Percentiles rank a stretch among this genome's conserved stretches.
Conservation (phyloP, 2,888 invertebrate genomes). For the Orchesella flavescens region DNA sequence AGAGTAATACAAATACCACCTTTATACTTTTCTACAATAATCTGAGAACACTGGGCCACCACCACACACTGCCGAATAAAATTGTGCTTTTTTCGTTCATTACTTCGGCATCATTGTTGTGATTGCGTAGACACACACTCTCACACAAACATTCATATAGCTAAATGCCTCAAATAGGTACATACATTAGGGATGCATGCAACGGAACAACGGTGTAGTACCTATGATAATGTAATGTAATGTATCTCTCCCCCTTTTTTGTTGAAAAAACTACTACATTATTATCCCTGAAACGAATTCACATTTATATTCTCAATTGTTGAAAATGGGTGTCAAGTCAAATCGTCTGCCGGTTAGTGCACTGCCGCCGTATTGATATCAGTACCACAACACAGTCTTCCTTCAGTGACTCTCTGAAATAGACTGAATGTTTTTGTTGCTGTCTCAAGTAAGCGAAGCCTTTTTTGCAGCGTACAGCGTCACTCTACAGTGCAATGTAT, state of each 20-base stretch:
- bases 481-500: neutral
- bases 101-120: slow-evolving; percentile 16
- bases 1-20: slow-evolving; percentile 12
- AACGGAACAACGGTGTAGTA: slow-evolving; percentile 19
- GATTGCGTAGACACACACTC: neutral
- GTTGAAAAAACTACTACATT: neutral
- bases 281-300: slow-evolving; percentile 26
- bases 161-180: slow-evolving; percentile 31
- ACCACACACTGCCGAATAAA: neutral
- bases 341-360: slow-evolving; percentile 30
- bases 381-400: slow-evolving; percentile 43
- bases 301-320: slow-evolving; percentile 17
- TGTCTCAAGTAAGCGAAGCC: slow-evolving; percentile 29
- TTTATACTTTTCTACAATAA: neutral
- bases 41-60: neutral
- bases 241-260: slow-evolving; percentile 2
- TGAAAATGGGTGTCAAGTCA: slow-evolving; percentile 28
- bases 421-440: slow-evolving; percentile 41
- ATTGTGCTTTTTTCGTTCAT: slow-evolving; percentile 16
- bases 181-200: slow-evolving; percentile 48
- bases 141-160: slow-evolving; percentile 13
- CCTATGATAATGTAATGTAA: slow-evolving; percentile 4
- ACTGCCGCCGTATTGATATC: neutral
- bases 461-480: neutral
- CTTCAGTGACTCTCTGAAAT: slow-evolving; percentile 60